Evolutionary conservation across 2,797 vertebrate genomes (phyloP), one percentile per base, ranked within the genome.

Genomic region (Cuniculus paca): DNA sequence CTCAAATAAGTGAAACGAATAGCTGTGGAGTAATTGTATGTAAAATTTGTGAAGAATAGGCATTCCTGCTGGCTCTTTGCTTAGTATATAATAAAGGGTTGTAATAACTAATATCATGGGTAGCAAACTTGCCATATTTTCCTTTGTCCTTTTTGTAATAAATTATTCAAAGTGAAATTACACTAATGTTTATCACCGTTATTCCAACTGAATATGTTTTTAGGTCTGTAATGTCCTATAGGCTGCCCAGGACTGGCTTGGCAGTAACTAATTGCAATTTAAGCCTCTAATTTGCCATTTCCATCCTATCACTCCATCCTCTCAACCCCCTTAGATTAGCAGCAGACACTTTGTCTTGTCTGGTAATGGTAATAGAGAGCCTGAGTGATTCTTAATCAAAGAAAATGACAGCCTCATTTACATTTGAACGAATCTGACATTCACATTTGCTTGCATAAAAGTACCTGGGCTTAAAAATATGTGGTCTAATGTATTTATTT

Each of bases 361-460:
- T 48, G 20, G 10, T 36, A 36, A 58, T 63, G 39, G 75, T 54
- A 28, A 82, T 28, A 6, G 9, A 78, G 42, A 8, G 24, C 39
- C 20, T 3, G 6, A 20, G 75, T 54, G 78, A 87, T 72, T 97
- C 92, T 97, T 97, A 97, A 95, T 98, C 97, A 98, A 95, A 98
- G 97, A 94, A 60, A 87, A 90, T 88, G 96, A 94, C 97, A 97
- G 97, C 93, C 96, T 94, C 83, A 89, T 97, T 98, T 93, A 96
- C 7, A 85, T 95, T 94, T 94, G 92, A 97, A 84, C 95, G 95
- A 83, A 96, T 88, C 77, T 75, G 94, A 91, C 80, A 72, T 61
- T 97, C 80, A 95, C 93, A 85, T 95, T 88, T 95, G 97, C 96
- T 42, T 96, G 92, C 94, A 74, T 94, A 87, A 91, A 97, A 70